These are phyloP conservation scores for Drosophila arizonae DNA, from an alignment of 1,140 invertebrate genomes.

Conservation along the genomic window DNA sequence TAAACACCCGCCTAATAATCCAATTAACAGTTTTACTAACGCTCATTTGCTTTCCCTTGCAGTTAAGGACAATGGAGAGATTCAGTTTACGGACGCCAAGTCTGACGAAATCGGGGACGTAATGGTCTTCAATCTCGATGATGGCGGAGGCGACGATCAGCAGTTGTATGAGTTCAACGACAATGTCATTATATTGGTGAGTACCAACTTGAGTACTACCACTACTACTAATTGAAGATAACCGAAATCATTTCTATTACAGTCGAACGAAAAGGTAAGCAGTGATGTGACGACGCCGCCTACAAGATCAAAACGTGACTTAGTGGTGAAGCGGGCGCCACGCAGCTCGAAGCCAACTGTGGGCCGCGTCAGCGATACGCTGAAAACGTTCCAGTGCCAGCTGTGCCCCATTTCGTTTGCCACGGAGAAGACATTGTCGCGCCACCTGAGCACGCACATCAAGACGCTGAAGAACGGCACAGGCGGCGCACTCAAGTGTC, in stretches of 20 bases:
- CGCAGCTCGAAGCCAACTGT: slow-evolving; percentile 3
- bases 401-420: slow-evolving; percentile 85
- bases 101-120: slow-evolving; percentile 45
- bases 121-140: slow-evolving; percentile 76
- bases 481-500: slow-evolving; percentile 84
- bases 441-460: slow-evolving; percentile 86
- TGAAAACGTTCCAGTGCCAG: slow-evolving; percentile 85
- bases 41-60: not conserved
- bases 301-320: slow-evolving; percentile 32
- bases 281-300: not conserved
- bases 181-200: slow-evolving; percentile 64
- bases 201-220: accelerated
- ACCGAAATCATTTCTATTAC: not conserved
- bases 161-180: slow-evolving; percentile 54
- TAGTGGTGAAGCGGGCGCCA: slow-evolving; percentile 44
- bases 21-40: not conserved
- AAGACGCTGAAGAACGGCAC: slow-evolving; percentile 84
- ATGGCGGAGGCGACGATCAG: slow-evolving; percentile 48
- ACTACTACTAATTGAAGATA: not conserved
- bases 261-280: slow-evolving; percentile 49
- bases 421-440: slow-evolving; percentile 84
- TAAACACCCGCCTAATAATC: slow-evolving; percentile 18
- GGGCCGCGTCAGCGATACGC: slow-evolving; percentile 59
- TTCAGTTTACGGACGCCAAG: slow-evolving; percentile 66
- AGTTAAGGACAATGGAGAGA: slow-evolving; percentile 75